Percentiles rank a stretch among this genome's conserved stretches.
Evolutionary conservation across 2,113 vertebrate species (phyloP).

Genomic region (Artemisiospiza belli): DNA sequence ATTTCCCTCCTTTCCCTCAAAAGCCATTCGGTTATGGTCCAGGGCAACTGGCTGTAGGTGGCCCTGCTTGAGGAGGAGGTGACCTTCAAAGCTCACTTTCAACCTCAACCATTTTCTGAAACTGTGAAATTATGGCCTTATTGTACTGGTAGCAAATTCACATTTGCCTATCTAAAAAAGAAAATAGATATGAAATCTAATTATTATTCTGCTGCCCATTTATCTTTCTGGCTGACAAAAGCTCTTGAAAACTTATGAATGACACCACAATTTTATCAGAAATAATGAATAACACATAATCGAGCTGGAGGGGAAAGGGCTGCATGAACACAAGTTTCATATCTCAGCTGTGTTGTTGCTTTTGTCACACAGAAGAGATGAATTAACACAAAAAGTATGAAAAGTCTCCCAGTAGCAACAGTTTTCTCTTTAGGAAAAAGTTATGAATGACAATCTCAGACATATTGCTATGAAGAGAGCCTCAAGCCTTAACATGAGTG

Average conservation of each 20-base stretch:
- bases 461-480: neutral
- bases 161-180: neutral
- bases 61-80: neutral
- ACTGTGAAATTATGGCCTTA: neutral
- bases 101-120: neutral
- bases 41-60: neutral
- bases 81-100: neutral
- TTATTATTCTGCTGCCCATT: neutral
- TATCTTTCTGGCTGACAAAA: neutral
- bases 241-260: neutral
- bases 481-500: neutral
- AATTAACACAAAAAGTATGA: neutral
- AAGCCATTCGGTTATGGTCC: neutral
- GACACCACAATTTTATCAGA: neutral
- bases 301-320: accelerated
- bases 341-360: neutral
- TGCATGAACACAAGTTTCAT: neutral
- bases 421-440: neutral
- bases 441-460: neutral
- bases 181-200: neutral
- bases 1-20: neutral
- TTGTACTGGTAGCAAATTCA: neutral
- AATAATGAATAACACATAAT: neutral
- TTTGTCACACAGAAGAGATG: neutral
- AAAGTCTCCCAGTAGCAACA: neutral